Base-by-base conservation (phyloP, 2,113 vertebrate genomes). In the Zeus faber region DNA sequence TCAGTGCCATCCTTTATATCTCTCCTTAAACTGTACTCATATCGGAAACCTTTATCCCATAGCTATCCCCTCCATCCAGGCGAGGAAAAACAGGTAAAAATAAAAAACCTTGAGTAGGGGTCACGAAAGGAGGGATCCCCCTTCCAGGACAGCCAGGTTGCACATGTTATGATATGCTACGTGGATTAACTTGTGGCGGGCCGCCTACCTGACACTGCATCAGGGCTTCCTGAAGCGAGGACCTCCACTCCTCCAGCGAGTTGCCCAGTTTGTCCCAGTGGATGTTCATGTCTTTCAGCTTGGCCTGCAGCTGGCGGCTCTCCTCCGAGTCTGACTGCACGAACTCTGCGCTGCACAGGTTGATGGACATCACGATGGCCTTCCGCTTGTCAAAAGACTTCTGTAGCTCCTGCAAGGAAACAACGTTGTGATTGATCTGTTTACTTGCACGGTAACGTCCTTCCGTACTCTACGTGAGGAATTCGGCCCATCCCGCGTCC, bases 161-260 rank as follows among this genome's bases (percentile, higher is more conserved):
- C n/a, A n/a, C n/a, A n/a, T n/a, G n/a, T n/a, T n/a, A n/a, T n/a
- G n/a, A 17, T 26, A 33, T 13, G 1, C 13, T 23, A 5, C 45
- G n/a, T 11, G 5, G 17, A 1, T 11, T 44, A 11, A 37, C 14
- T 11, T 43, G 27, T 41, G 16, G 13, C 31, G 11, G 0, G 35
- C n/a, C 33, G 45, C 90, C 45, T 49, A 95, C 96, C 77, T 97
- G 97, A 74, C 96, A 99, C 9, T 98, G 97, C 93, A 99, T 95
- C 50, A 99, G 90, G 0, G 95, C 96, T 1, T 89, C 89, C 79
- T 99, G 95, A 2, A 99, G 67, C 0, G 87, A 89, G n/a, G 79
- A 63, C 45, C 94, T 92, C 97, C 97, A 98, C 43, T 91, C 89
- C 2, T 95, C 95, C 5, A 99, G 74, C 47, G 90, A 74, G 9